These are phyloP conservation scores for Brachionus sp. DNA, from an alignment of 1,140 invertebrate genomes.

Conservation along the genomic window DNA sequence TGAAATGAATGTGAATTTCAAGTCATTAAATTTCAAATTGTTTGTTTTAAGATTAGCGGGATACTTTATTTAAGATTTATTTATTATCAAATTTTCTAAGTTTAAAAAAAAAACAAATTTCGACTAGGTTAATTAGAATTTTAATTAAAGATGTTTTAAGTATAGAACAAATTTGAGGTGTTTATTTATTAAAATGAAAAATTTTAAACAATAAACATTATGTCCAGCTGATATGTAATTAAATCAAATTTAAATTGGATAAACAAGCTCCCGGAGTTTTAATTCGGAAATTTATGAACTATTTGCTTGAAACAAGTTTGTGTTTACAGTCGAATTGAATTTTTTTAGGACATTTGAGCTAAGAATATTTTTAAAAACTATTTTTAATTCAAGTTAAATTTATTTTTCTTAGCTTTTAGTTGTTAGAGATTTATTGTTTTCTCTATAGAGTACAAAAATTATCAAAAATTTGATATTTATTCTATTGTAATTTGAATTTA, in stretches of 20 bases:
- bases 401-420: background rate
- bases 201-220: slow-evolving; percentile 13
- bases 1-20: background rate
- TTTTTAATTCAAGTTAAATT: background rate
- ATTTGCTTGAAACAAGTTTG: background rate
- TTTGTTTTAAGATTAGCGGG: slow-evolving; percentile 6
- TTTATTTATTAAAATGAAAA: background rate
- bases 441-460: background rate
- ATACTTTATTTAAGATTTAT: background rate
- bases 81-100: background rate
- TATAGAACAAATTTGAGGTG: background rate
- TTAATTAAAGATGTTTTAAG: slow-evolving; percentile 8
- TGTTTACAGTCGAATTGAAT: background rate
- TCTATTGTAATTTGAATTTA: background rate
- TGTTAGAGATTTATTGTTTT: background rate
- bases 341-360: background rate
- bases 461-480: background rate
- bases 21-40: background rate
- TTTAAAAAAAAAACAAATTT: background rate
- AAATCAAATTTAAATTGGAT: background rate
- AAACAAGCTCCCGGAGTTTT: background rate
- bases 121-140: slow-evolving; percentile 27
- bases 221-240: slow-evolving; percentile 13
- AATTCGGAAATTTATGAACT: background rate
- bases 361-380: background rate